phyloP scores from a whole-genome alignment of 2,797 vertebrate species.

The Nyctalus aviator region DNA sequence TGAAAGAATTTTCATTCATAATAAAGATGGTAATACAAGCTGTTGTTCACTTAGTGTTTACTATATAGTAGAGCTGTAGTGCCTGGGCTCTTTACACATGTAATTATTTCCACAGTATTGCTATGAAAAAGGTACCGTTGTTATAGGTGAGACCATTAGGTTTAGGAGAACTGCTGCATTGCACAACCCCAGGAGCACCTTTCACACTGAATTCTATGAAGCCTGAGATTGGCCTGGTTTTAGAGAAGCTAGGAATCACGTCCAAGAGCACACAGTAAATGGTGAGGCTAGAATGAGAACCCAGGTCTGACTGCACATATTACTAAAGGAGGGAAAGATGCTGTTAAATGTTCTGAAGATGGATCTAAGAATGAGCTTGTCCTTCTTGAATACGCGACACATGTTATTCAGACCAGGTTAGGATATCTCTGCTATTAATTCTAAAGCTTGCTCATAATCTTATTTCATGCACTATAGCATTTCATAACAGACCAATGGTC shows the following conservation, averaged over 20 bases:
- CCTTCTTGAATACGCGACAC: conserved; percentile 26
- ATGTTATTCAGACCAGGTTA: conserved; percentile 65
- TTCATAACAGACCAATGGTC: conserved; percentile 71
- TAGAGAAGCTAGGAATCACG: background rate
- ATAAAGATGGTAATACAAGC: conserved; percentile 32
- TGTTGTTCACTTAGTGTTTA: conserved; percentile 18
- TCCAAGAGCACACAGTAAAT: background rate
- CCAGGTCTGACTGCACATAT: background rate
- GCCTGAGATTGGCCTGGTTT: background rate
- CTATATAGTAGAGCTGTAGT: background rate
- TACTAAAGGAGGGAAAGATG: conserved; percentile 22
- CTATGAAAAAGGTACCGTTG: background rate
- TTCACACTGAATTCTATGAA: background rate
- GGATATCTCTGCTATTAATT: conserved; percentile 55
- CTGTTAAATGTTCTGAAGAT: conserved; percentile 8
- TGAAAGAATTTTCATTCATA: conserved; percentile 3
- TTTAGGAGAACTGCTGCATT: background rate
- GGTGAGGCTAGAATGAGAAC: background rate
- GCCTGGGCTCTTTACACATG: background rate
- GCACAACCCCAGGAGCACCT: background rate
- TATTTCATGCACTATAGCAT: conserved; percentile 68
- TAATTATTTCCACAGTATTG: background rate
- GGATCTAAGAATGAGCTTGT: conserved; percentile 42
- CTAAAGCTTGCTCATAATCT: conserved; percentile 67
- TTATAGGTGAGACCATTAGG: background rate